Base-by-base conservation (phyloP, 1,140 invertebrate genomes). In the Brachystomella parvula region DNA sequence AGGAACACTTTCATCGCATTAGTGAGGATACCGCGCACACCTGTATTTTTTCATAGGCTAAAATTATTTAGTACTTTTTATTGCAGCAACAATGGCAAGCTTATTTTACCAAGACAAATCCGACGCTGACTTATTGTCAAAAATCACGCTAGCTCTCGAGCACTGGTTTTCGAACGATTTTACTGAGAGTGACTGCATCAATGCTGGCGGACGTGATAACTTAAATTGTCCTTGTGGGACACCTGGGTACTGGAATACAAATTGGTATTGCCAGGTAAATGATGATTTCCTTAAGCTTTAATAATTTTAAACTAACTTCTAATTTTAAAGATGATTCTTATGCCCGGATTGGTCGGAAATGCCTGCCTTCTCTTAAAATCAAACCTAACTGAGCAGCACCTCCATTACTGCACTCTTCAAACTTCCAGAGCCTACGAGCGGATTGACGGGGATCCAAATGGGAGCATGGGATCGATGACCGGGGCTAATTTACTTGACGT, bases 161-260 rank as follows among this genome's bases (percentile, higher is more conserved):
- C 49, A 58, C n/a, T 67, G 60, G 65, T 67, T 67, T 28, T 29
- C 31, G 28, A 62, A 53, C 3, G 65, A 62, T 30, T 67, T 35
- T 21, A 6, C 15, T 1, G 15, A 49, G 12, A 28, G 53, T 39
- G 65, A 67, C 28, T 67, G 65, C 31, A 67, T 67, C 31, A 67
- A 62, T 30, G 65, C 44, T 12, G 65, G 65, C 0, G 65, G 65
- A 2, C 2, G 30, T 3, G 35, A 30, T 28, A n/a, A 58, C n/a
- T 56, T 35, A 21, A 67, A 49, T n/a, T 67, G 65, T 62, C 65
- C 65, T 1, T 67, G 65, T 62, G 65, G 60, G 2, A 67, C 65
- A 6, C 59, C 65, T 31, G 65, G 65, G 0, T 56, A 53, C 32
- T 67, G 65, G 65, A 67, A 67, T 57, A 61, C 65, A 0, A 67